Evolutionary conservation across 2,888 invertebrate genomes (phyloP), one percentile per base, ranked within the genome.

Genomic region (Phymatocera aterrima): DNA sequence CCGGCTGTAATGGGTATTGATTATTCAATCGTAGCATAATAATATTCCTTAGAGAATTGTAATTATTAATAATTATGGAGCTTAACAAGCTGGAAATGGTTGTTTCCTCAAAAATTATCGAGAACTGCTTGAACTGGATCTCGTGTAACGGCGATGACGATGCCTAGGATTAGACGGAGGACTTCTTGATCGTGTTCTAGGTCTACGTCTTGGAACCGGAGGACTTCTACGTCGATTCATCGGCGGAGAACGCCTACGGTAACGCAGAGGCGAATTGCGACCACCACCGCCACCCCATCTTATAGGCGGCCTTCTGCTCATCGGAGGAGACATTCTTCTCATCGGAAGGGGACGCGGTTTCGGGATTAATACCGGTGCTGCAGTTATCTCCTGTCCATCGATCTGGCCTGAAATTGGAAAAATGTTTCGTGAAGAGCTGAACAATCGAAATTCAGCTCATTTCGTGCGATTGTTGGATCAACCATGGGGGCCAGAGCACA

Each of bases 371-470:
- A 99, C 97, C n/a, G 98, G 97, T 51, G 98, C 97, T 43, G 97
- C 98, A 28, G 97, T 97, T 77, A 99, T 96, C 92, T 98, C 98
- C 90, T 98, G 97, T 18, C 97, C 97, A 92, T 98, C 98, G 87
- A 99, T 96, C 92, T 98, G 98, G 77, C 98, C 95, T 95, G 87
- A 2, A 77, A 74, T 28, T n/a, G 48, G 12, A 51, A n/a, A 8
- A 51, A 68, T 46, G 18, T 34, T 37, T 43, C n/a, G 31, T 60
- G 8, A 18, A 31, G 43, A 51, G n/a, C 2, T 54, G 12, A 37
- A 31, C 31, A 15, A n/a, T n/a, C n/a, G n/a, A 24, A 37, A 64
- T 61, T 72, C 4, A 75, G 48, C 10, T 57, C 24, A 77, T n/a
- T 37, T 48, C 5, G 5, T 3, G n/a, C n/a, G n/a, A n/a, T n/a